phyloP scores from a whole-genome alignment of 2,113 vertebrate genomes.

The Terrapene triunguis region DNA sequence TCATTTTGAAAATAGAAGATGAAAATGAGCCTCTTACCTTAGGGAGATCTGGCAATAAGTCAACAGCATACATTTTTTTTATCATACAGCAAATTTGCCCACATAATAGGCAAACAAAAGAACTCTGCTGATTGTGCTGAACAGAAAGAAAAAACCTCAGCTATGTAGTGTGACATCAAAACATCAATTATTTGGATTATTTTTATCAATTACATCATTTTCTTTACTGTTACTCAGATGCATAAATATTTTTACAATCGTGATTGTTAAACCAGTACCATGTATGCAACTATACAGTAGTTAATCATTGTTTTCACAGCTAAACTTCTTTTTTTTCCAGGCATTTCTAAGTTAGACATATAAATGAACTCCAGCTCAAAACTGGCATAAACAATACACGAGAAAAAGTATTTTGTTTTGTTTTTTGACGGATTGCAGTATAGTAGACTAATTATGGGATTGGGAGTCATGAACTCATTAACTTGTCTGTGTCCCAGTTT shows the following conservation, averaged over 20 bases:
- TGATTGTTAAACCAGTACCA: background rate
- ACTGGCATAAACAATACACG: background rate
- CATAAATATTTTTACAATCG: conserved; percentile 23
- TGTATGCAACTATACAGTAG: background rate
- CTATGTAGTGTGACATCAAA: background rate
- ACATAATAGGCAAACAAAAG: conserved; percentile 30
- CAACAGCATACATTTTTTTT: background rate
- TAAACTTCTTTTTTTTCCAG: background rate
- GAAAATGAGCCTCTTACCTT: conserved; percentile 57
- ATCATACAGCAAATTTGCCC: conserved; percentile 53
- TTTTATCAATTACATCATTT: background rate
- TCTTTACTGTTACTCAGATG: conserved; percentile 2
- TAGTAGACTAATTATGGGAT: background rate
- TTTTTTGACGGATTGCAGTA: background rate
- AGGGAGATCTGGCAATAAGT: conserved; percentile 20
- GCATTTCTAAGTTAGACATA: background rate
- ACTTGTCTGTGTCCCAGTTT: background rate
- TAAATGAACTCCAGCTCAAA: background rate
- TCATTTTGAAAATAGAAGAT: conserved; percentile 71
- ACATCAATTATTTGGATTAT: background rate
- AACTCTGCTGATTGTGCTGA: background rate
- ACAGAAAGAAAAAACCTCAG: conserved; percentile 18
- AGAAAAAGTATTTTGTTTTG: background rate
- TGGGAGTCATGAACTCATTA: background rate
- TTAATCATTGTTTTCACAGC: background rate